Evolutionary conservation across 2,888 invertebrate genomes (phyloP), one percentile per base, ranked within the genome.

Genomic region (Caenorhabditis macrosperma): DNA sequence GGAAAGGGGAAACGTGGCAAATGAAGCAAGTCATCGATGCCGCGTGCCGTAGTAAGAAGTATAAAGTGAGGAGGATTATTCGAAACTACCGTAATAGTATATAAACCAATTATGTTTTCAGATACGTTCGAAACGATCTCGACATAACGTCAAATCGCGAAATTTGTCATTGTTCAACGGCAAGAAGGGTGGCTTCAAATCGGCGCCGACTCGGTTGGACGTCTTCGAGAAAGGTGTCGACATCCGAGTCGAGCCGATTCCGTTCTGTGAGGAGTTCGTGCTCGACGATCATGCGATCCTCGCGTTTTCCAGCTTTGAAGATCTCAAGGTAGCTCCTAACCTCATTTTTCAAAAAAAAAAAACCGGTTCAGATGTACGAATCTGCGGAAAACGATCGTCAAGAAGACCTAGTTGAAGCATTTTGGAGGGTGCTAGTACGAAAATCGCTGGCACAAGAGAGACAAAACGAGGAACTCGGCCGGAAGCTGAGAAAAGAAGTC

Each of bases 181-280:
- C 1, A 20, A 17, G 0, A 15, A 9, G 5, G 10, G 20, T 4
- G 52, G 52, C 15, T 59, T 66, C 33, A 50, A 67, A 22, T 52
- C 66, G 0, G 48, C 74, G 0, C 64, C 71, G 0, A 57, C 22
- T 1, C 15, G 78, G 44, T 20, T 44, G 5, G 74, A 79, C 48
- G 52, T 22, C 1, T 75, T 79, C 22, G 79, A 79, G 28, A 79
- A 75, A 44, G 79, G 75, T 52, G 30, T 69, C 20, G 69, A 75
- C 57, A n/a, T 69, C 9, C 28, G 59, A 20, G 28, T 64, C 3
- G 35, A 59, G 54, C 79, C 79, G 28, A 69, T 79, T 59, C 79
- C 79, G 7, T 79, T 79, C 28, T n/a, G 30, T 12, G 79, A 79
- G 26, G 79, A 79, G 26, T 59, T 79, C 44, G 54, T 79, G 3